phyloP scores from a whole-genome alignment of 2,113 vertebrate species.

The Oxyura jamaicensis region DNA sequence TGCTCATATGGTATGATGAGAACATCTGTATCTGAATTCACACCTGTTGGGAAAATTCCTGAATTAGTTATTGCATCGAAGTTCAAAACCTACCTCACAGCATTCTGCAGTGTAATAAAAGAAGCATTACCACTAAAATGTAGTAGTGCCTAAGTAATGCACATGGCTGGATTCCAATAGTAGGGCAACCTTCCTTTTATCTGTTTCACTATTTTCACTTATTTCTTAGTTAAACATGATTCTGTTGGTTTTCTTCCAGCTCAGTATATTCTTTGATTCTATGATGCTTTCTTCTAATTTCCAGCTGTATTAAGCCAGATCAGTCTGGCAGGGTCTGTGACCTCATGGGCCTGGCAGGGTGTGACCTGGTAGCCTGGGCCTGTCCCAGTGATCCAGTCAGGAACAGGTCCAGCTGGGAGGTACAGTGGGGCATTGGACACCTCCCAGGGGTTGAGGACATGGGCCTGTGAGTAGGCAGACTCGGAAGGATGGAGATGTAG shows the following conservation, averaged over 20 bases:
- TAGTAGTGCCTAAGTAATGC: background rate
- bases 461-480: too few species aligned
- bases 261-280: too few species aligned
- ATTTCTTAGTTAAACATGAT: background rate
- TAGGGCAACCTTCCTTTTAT: background rate
- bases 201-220: background rate
- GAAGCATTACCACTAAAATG: background rate
- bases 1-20: background rate
- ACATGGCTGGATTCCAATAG: background rate
- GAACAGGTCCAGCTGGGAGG: background rate
- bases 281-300: background rate
- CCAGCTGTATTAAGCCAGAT: background rate
- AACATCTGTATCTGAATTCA: background rate
- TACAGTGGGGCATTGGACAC: too few species aligned
- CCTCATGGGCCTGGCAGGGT: too few species aligned
- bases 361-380: too few species aligned
- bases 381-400: background rate
- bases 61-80: background rate
- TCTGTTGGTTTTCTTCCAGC: too few species aligned
- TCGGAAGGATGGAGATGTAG: too few species aligned
- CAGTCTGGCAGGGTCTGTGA: background rate
- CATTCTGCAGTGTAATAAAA: background rate
- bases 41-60: background rate
- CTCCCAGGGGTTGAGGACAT: too few species aligned
- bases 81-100: background rate